Evolutionary conservation across 2,888 invertebrate species (phyloP), one percentile per base, ranked within the genome.

Genomic region (Lochmaea crataegi): DNA sequence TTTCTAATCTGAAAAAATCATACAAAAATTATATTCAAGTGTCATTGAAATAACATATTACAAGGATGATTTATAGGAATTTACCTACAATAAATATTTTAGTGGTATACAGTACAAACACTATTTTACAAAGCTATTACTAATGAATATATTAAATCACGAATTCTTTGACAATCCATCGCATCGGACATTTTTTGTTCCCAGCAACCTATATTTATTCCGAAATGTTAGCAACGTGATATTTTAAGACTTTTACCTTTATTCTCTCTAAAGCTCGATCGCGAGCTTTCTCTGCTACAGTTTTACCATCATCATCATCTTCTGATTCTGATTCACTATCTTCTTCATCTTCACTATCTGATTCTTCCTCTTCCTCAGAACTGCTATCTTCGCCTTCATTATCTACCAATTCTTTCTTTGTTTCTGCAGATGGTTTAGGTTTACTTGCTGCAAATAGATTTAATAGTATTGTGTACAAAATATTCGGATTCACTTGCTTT

Each of bases 221-320:
- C 9, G 7, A 38, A 38, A 38, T 38, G 1, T 38, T 38, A 38
- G 9, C 32, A 38, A 38, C 9, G 32, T 45, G 45, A 45, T 14
- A 5, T 26, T n/a, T 22, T 12, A 32, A 65, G 26, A 14, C 32
- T 58, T 14, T 61, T 83, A 91, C 92, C 89, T 91, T 90, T 83
- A 96, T 94, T 83, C 96, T 90, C 73, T 90, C 90, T 71, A 92
- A 87, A 1, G 94, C 93, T 73, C 90, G 89, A 82, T 95, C 93
- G 68, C 92, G 90, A 77, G 92, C 91, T 79, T 91, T 92, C 82
- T 94, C 94, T 0, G 92, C 93, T 82, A 94, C 94, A 1, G 93
- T 93, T 86, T 92, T 90, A 82, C 90, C 91, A 51, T 93, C 92
- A 11, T 90, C 90, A 0, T 90, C 91, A 14, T 91, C 91, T 1